Evolutionary conservation across 2,113 vertebrate species (phyloP), one percentile per base, ranked within the genome.

Genomic region (Microcebus murinus): DNA sequence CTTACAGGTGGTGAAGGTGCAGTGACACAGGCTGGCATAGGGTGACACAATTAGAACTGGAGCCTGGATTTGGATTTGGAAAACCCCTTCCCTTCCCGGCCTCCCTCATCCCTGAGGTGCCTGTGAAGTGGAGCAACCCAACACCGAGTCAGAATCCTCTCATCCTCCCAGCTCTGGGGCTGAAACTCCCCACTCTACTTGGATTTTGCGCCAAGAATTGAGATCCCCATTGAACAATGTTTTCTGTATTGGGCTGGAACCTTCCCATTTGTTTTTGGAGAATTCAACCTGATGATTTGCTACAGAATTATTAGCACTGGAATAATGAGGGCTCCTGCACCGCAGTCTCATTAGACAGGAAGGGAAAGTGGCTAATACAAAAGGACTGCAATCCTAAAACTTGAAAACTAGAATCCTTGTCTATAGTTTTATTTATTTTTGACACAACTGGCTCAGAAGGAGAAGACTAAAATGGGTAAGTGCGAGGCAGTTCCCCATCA

Each of bases 131-230:
- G 31, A 36, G 31, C n/a, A 5, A 61, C n/a, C 65, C 23, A 18
- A 34, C 13, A 9, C 4, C 0, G 1, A 36, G 23, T 23, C 13
- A 1, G 21, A 74, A 23, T 23, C 23, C 11, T 45, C 5, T 61
- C 0, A n/a, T 12, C 21, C 42, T 76, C 12, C 14, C n/a, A 6
- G 65, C 21, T 39, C n/a, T 65, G 21, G 68, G n/a, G 34, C 17
- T 4, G 31, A 50, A 55, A 10, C 9, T 23, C 10, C 27, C 4
- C n/a, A 50, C 1, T 20, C 17, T 57, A 13, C 13, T 57, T 65
- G 42, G 31, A 80, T 31, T 89, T 65, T 31, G 73, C 10, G 65
- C 31, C 27, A 18, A 8, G 67, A 87, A 59, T 45, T 83, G 61
- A 79, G 86, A 86, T 29, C 18, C 20, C 4, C 39, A 17, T 0